A percentile compares a stretch with the other conserved stretches of the same genome.
Conservation (phyloP, 2,888 invertebrate species). For the Alentia gelatinosa region DNA sequence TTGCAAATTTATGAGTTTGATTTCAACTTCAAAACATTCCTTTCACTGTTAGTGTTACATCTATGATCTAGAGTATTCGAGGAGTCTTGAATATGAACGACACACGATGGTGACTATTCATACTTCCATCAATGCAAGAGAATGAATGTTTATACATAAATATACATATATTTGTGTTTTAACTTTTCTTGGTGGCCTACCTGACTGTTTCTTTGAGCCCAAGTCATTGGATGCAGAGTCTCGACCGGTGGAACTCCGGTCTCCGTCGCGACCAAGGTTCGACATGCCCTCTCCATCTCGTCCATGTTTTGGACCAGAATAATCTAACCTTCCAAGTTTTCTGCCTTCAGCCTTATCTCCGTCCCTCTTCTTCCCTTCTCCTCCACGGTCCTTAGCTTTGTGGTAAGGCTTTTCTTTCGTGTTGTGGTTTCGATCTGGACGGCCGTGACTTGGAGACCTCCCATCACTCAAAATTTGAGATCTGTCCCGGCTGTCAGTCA, state of each 20-base stretch:
- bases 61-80: too few relatives aligned
- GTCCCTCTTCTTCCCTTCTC: neutral
- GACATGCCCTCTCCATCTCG: neutral
- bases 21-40: too few relatives aligned
- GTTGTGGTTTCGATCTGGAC: conserved; percentile 48
- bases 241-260: neutral
- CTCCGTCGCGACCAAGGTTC: neutral
- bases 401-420: conserved; percentile 3
- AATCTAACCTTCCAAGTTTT: neutral
- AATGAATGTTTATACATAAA: too few relatives aligned
- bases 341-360: conserved; percentile 9
- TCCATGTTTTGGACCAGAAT: conserved; percentile 33
- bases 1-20: too few relatives aligned
- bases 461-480: conserved; percentile 4
- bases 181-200: too few relatives aligned
- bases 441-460: conserved; percentile 46
- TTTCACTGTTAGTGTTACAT: too few relatives aligned
- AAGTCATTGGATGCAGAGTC: neutral
- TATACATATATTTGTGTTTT: too few relatives aligned
- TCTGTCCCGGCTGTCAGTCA: conserved; percentile 21
- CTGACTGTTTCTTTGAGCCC: conserved; percentile 28
- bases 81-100: too few relatives aligned
- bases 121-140: too few relatives aligned
- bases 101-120: too few relatives aligned
- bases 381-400: conserved; percentile 32